These are phyloP conservation scores for Malurus cyaneus DNA, from an alignment of 2,113 vertebrate genomes.

Conservation along the genomic window DNA sequence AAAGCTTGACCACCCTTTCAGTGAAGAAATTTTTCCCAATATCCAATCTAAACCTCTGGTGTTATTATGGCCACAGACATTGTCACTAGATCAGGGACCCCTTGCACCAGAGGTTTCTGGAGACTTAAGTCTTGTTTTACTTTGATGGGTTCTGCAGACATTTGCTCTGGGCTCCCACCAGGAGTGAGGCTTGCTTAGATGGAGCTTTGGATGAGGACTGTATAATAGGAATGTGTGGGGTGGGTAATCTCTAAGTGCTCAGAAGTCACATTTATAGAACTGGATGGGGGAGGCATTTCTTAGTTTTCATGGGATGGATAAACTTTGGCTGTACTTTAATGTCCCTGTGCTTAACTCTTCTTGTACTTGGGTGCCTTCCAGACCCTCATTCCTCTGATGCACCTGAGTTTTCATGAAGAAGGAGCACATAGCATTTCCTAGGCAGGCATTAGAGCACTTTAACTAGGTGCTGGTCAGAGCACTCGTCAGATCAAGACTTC, in stretches of 20 bases:
- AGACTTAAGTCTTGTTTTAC: not conserved
- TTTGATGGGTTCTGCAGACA: not conserved
- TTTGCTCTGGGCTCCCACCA: not conserved
- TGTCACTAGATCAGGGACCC: not conserved
- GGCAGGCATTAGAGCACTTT: rapidly evolving
- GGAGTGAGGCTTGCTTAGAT: not conserved
- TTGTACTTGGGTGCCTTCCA: not conserved
- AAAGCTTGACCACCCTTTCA: not conserved
- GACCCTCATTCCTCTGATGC: not conserved
- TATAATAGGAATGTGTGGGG: not conserved
- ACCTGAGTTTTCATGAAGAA: not conserved
- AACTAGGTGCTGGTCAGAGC: not conserved
- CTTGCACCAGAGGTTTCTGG: not conserved
- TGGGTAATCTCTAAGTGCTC: not conserved
- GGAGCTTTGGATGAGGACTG: not conserved
- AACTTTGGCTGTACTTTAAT: not conserved
- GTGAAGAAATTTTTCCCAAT: not conserved
- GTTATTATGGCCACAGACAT: not conserved
- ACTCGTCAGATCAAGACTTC: not conserved
- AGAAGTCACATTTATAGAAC: not conserved
- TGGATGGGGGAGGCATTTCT: not conserved
- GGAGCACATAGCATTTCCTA: not conserved
- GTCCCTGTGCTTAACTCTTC: not conserved
- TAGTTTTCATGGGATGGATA: not conserved
- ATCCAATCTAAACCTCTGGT: not conserved